Base-by-base conservation (phyloP, 2,888 invertebrate genomes). In the Cyrtodaria siliqua region DNA sequence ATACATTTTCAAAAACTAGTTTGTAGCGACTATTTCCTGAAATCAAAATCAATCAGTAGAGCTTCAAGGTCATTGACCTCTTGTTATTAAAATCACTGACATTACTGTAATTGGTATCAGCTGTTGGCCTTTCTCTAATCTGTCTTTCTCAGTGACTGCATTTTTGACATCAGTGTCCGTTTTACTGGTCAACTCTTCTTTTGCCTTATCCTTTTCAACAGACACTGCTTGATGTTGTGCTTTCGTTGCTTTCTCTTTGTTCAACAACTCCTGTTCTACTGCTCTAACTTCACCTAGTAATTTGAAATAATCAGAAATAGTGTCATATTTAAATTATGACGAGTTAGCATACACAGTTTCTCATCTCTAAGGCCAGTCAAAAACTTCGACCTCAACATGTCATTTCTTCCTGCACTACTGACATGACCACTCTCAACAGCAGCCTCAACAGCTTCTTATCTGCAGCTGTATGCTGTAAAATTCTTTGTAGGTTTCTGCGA, bases 381-480 rank as follows among this genome's bases (percentile, higher is more conserved):
- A 33, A 33, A 33, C 12, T 33, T 33, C 12, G 33, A 33, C 4
- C 33, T 4, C 12, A 33, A 33, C 33, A 33, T 33, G 12, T 12
- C 33, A 33, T 33, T 33, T 33, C 12, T 67, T 14, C 57, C 61
- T 12, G 18, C 42, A 18, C 1, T 1, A 29, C 49, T 52, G 14
- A 67, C 47, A 49, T 60, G 67, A 8, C 60, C 67, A 38, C 9
- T 26, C 20, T 55, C 50, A 2, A 73, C 53, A 23, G 73, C 73
- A 12, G 18, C 47, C 20, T 29, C 3, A 9, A 42, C 33, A 29
- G 20, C 16, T 24, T 72, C 64, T 20, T 64, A 50, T 6, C 66
- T n/a, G 16, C 55, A 72, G 0, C 50, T 38, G 57, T 42, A 71
- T 14, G 49, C 24, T 14, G 55, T 53, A 1, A 70, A 26, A 62